Evolutionary conservation across 2,888 invertebrate species (phyloP), one percentile per base, ranked within the genome.

Genomic region (Volucella zonaria): DNA sequence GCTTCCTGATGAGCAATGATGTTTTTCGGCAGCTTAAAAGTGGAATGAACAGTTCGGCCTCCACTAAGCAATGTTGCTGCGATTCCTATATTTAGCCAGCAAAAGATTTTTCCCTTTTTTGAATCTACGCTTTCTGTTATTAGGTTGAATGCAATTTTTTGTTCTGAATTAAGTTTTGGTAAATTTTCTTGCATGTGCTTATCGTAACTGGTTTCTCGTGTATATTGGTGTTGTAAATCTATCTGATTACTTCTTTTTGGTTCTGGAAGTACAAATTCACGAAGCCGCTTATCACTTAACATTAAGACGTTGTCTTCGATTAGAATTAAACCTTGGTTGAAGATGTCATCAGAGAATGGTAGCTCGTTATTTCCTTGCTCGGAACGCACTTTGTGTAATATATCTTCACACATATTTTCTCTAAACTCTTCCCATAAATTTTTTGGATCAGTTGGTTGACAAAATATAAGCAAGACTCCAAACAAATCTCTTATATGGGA

Each of bases 311-410:
- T 14, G 49, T 49, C 15, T 11, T 49, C 49, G 8, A 49, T 15
- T 15, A 49, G 49, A 49, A 10, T 15, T 15, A 49, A 49, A 10
- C 49, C 49, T 49, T 49, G 15, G 15, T 49, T 49, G 49, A 49
- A 49, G 14, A 49, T 49, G 3, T 15, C 49, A 49, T 49, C 49
- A 49, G 49, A 15, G 9, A 49, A 49, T 15, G 49, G 3, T n/a
- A 14, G 49, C 49, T 49, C 49, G 15, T 49, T 49, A 15, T 49
- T 49, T 49, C 15, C 15, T 49, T 49, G 49, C 49, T 49, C 49
- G 10, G 15, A 4, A 49, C 49, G 49, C 49, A 49, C 8, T 49
- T 49, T 6, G 49, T 49, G 14, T 49, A 49, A 49, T 49, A 49
- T 49, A 2, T 6, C 14, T 49, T 18, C 15, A 15, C 49, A 49